These are phyloP conservation scores for Nipponacmea schrenckii DNA, from an alignment of 2,888 invertebrate species.

Conservation along the genomic window DNA sequence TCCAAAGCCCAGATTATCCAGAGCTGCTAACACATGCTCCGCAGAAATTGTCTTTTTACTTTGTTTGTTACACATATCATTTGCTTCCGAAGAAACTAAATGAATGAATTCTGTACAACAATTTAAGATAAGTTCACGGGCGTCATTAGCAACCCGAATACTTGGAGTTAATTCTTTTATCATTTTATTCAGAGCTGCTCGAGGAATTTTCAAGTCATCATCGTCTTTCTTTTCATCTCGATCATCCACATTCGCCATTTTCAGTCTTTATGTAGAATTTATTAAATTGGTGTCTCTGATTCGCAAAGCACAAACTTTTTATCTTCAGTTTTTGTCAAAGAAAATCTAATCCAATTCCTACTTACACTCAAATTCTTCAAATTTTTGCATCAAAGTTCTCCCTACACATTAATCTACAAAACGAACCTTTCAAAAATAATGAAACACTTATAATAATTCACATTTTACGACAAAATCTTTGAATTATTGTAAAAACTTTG, in stretches of 20 bases:
- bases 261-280: slow-evolving; percentile 6
- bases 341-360: too few relatives aligned
- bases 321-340: neutral
- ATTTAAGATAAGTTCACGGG: slow-evolving; percentile 90
- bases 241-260: slow-evolving; percentile 29
- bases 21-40: slow-evolving; percentile 89
- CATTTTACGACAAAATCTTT: too few relatives aligned
- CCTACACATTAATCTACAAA: too few relatives aligned
- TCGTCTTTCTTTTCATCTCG: slow-evolving; percentile 70
- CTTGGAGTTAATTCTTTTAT: slow-evolving; percentile 97
- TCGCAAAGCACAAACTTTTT: neutral
- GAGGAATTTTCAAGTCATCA: slow-evolving; percentile 93
- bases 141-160: slow-evolving; percentile 77
- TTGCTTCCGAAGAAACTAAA: slow-evolving; percentile 94
- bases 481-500: too few relatives aligned
- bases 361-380: too few relatives aligned
- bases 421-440: too few relatives aligned
- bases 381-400: too few relatives aligned
- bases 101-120: slow-evolving; percentile 98
- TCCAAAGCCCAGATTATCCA: slow-evolving; percentile 90
- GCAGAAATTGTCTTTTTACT: slow-evolving; percentile 98
- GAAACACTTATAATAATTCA: too few relatives aligned
- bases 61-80: slow-evolving; percentile 92
- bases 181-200: slow-evolving; percentile 99
- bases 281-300: neutral